phyloP scores from a whole-genome alignment of 2,888 invertebrate genomes.

The Thumatha senex region DNA sequence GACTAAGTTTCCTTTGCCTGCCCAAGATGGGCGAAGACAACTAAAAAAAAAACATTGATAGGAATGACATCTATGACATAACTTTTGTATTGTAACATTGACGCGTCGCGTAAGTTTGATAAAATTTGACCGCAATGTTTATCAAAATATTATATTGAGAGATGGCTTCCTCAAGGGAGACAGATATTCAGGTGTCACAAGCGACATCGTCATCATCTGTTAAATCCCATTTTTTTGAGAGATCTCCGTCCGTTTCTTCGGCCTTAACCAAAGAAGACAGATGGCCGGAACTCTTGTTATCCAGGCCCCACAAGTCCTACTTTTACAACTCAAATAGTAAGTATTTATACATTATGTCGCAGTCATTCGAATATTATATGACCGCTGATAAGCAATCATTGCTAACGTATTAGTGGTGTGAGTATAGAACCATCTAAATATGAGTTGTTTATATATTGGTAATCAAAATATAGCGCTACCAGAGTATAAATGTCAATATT shows the following conservation, averaged over 20 bases:
- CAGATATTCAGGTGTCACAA: constrained; percentile 58
- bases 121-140: constrained; percentile 44
- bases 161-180: constrained; percentile 69
- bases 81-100: constrained; percentile 11
- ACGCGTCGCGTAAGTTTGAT: constrained; percentile 25
- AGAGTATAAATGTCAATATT: constrained; percentile 19
- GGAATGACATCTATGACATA: constrained; percentile 3
- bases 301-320: constrained; percentile 72
- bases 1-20: too few relatives aligned
- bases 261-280: constrained; percentile 61
- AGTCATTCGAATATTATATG: not conserved
- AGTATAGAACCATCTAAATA: not conserved
- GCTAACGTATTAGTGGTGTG: not conserved
- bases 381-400: not conserved
- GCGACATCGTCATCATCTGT: constrained; percentile 64
- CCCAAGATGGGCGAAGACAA: too few relatives aligned
- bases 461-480: constrained; percentile 24
- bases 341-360: constrained; percentile 32
- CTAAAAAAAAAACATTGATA: too few relatives aligned
- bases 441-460: constrained; percentile 6
- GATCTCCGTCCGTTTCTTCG: constrained; percentile 70
- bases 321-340: constrained; percentile 73
- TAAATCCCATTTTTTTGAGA: constrained; percentile 59
- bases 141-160: constrained; percentile 41
- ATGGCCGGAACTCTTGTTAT: constrained; percentile 79